Evolutionary conservation across 1,140 invertebrate genomes (phyloP).

Genomic region (Macrosteles quadrilineatus): DNA sequence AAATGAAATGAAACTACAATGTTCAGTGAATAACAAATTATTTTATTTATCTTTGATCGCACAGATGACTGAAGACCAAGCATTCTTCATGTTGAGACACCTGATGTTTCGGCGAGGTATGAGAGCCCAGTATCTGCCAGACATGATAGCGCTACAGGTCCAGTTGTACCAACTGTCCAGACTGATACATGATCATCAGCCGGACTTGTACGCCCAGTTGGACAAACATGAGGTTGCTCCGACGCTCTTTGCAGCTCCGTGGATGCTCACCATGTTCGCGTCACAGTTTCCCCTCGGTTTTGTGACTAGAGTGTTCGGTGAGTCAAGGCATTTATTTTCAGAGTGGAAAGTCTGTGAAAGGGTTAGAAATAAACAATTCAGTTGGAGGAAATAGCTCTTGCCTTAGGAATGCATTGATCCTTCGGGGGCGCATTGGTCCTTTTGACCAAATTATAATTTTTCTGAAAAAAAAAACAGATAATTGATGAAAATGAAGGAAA

Average conservation of each 20-base stretch:
- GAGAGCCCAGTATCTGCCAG: slow-evolving; percentile 85
- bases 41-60: too few relatives aligned
- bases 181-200: slow-evolving; percentile 85
- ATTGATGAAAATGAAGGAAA: too few relatives aligned
- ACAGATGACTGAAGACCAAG: slow-evolving; percentile 87
- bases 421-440: too few relatives aligned
- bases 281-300: slow-evolving; percentile 96
- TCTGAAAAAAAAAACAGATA: too few relatives aligned
- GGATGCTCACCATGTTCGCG: slow-evolving; percentile 94
- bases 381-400: too few relatives aligned
- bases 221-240: slow-evolving; percentile 88
- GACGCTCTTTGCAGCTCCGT: slow-evolving; percentile 92
- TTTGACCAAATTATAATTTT: too few relatives aligned
- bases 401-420: too few relatives aligned
- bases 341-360: background rate
- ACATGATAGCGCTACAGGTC: slow-evolving; percentile 90
- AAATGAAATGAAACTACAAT: too few relatives aligned
- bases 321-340: too few relatives aligned
- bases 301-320: slow-evolving; percentile 90
- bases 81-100: slow-evolving; percentile 84
- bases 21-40: too few relatives aligned
- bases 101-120: slow-evolving; percentile 88
- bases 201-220: slow-evolving; percentile 84
- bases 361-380: too few relatives aligned
- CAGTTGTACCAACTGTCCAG: slow-evolving; percentile 92